Base-by-base conservation (phyloP, 1,140 invertebrate species). In the Pseudomyrmex flavicornis region DNA sequence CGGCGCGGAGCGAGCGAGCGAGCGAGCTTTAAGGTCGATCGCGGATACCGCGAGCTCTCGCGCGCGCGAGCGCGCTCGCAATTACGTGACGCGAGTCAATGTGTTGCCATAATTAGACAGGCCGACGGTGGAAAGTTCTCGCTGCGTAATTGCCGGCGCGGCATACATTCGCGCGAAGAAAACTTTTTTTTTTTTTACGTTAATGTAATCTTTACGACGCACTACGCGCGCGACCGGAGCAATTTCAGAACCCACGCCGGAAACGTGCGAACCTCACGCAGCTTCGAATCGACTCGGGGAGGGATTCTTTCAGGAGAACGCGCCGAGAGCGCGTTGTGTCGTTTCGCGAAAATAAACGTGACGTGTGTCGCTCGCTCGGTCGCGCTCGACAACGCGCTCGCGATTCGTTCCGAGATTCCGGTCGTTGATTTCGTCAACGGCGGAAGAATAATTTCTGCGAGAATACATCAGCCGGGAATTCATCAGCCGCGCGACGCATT, bases 51-150 rank as follows among this genome's bases (percentile, higher is more conserved):
- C 44, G 54, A 79, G 46, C 52, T 69, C 26, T 35, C 58, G 48
- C 69, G 65, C 52, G 20, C 20, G 20, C 20, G 20, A 22, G 20
- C 20, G 20, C 20, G 59, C 46, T 13, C 26, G 35, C 50, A 68
- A 83, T 90, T 72, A 87, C 86, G 75, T 86, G 79, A 85, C 84
- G 59, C 48, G 13, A 50, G 74, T 76, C 80, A 72, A 88, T 77
- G 66, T 65, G 85, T 86, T 80, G 77, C 74, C 74, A 65, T 80
- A 85, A 89, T 88, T 88, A 89, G 84, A 58, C 58, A 73, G 73
- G 58, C 22, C 76, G 82, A 76, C 73, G 61, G 62, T 77, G 61
- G 62, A 88, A 88, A 85, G 56, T 88, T 88, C 85, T 83, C 83
- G 50, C 62, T 69, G 77, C 73, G 77, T 85, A 88, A 88, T 88